Evolutionary conservation across 2,113 vertebrate genomes (phyloP).

Genomic region (Pavo muticus): DNA sequence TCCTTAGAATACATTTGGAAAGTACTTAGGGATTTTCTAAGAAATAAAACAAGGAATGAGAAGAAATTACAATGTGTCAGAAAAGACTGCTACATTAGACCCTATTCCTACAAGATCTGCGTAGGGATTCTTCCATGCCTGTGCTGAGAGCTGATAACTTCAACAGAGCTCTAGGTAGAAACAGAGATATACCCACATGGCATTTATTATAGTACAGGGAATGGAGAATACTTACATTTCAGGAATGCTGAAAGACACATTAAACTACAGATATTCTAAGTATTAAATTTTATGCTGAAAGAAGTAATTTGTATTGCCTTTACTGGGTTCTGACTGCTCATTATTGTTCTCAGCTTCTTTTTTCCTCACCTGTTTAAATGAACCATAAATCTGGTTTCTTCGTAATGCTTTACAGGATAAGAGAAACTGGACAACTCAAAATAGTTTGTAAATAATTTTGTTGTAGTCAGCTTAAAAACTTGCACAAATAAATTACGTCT

Average conservation of each 20-base stretch:
- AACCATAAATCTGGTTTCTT: neutral
- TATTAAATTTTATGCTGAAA: neutral
- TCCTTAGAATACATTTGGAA: neutral
- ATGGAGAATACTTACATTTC: neutral
- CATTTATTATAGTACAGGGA: neutral
- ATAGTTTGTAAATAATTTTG: neutral
- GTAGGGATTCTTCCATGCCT: neutral
- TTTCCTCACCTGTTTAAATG: neutral
- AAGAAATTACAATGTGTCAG: neutral
- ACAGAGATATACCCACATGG: neutral
- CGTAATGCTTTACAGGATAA: neutral
- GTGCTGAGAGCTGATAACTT: neutral
- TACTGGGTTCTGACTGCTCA: neutral
- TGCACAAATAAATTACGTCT: neutral
- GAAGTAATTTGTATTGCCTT: neutral
- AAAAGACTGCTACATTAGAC: neutral
- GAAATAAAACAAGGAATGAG: neutral
- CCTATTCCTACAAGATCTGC: neutral
- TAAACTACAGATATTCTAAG: neutral
- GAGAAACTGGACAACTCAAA: neutral
- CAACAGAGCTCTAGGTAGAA: neutral
- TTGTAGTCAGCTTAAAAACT: neutral
- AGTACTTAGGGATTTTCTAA: neutral
- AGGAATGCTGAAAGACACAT: neutral
- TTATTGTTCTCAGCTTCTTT: neutral